These are phyloP conservation scores for Tetragnatha versicolor DNA, from an alignment of 1,140 invertebrate genomes.

Conservation along the genomic window DNA sequence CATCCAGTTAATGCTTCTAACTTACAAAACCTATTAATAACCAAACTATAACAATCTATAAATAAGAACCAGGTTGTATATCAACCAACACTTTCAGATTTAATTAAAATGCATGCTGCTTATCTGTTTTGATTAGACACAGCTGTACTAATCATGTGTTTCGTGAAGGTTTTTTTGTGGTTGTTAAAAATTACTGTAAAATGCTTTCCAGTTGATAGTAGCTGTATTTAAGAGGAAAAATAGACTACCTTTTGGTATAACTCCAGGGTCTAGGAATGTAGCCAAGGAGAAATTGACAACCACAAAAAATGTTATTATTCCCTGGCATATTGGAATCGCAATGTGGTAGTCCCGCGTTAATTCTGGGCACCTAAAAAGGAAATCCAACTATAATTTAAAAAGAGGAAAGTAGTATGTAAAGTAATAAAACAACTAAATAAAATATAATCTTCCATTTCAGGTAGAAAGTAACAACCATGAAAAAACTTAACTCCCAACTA, in stretches of 20 bases:
- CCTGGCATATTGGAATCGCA: conserved; percentile 92
- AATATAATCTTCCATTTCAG: conserved; percentile 44
- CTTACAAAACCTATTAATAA: too few relatives aligned
- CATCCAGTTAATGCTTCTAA: too few relatives aligned
- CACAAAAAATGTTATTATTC: conserved; percentile 94
- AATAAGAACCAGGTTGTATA: too few relatives aligned
- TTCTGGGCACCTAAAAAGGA: conserved; percentile 75
- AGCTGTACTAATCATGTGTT: too few relatives aligned
- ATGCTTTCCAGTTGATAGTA: too few relatives aligned
- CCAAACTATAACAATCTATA: too few relatives aligned
- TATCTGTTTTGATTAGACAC: too few relatives aligned
- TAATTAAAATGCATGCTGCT: too few relatives aligned
- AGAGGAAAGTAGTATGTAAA: neutral
- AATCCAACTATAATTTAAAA: neutral
- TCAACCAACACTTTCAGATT: too few relatives aligned
- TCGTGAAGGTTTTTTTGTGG: too few relatives aligned
- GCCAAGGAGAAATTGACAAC: conserved; percentile 97
- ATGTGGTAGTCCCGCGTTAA: conserved; percentile 81
- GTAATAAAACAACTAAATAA: conserved; percentile 21
- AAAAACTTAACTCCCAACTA: neutral
- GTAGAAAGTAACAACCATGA: conserved; percentile 53
- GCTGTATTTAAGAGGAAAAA: neutral
- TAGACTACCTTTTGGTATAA: conserved; percentile 92
- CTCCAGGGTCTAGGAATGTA: conserved; percentile 99
- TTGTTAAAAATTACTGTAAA: too few relatives aligned